These are phyloP conservation scores for Podarcis siculus DNA, from an alignment of 2,797 vertebrate genomes.

Conservation along the genomic window DNA sequence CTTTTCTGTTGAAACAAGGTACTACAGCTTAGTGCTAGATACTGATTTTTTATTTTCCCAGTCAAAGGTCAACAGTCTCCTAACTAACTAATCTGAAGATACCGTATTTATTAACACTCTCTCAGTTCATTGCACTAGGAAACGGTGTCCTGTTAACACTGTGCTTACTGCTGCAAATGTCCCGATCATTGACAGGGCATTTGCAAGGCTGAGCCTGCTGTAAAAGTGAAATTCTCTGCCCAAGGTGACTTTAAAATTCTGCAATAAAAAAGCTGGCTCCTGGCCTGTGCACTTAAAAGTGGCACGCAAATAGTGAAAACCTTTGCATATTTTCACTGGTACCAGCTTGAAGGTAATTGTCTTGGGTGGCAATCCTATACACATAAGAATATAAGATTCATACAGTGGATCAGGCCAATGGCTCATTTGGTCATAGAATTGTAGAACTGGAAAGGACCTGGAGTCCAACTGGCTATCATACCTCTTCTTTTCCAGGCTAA, in stretches of 20 bases:
- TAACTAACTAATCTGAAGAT: neutral
- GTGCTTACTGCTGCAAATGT: neutral
- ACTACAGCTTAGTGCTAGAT: rapidly evolving
- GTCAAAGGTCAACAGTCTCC: neutral
- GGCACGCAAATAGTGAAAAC: too few relatives aligned
- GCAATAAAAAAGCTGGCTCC: neutral
- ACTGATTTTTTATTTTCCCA: neutral
- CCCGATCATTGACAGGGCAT: neutral
- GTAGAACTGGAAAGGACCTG: too few relatives aligned
- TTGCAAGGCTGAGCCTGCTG: neutral
- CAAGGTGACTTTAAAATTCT: neutral
- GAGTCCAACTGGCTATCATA: too few relatives aligned
- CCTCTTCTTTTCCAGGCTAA: too few relatives aligned
- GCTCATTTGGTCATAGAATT: too few relatives aligned
- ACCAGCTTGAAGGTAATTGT: too few relatives aligned
- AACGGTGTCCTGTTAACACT: neutral
- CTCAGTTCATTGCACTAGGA: neutral
- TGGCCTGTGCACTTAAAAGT: too few relatives aligned
- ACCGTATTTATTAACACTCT: neutral
- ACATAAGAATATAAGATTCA: too few relatives aligned
- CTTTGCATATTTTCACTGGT: too few relatives aligned
- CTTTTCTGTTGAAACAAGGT: rapidly evolving
- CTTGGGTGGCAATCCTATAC: too few relatives aligned
- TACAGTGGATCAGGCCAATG: too few relatives aligned
- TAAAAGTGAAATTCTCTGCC: neutral